Percentiles rank a stretch among this genome's conserved stretches.
phyloP scores from a whole-genome alignment of 2,113 vertebrate species.

The Pseudonaja textilis region DNA sequence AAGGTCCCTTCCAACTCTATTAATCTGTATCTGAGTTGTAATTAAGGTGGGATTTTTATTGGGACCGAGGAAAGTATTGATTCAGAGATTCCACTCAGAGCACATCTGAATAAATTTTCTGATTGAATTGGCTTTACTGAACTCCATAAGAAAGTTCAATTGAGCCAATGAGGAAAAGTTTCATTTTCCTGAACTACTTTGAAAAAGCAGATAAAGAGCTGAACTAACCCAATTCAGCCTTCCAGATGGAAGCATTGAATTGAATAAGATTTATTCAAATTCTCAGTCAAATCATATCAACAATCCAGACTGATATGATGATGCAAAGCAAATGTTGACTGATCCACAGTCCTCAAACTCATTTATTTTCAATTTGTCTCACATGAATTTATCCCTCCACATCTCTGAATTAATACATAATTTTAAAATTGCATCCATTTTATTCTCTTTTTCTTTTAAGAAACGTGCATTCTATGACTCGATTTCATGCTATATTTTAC shows the following conservation, averaged over 20 bases:
- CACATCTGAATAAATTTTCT: neutral
- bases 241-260: neutral
- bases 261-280: neutral
- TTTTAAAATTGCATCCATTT: neutral
- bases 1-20: no score
- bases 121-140: neutral
- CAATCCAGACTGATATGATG: neutral
- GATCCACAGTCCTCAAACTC: neutral
- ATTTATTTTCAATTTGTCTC: neutral
- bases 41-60: neutral
- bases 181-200: neutral
- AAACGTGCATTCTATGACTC: neutral
- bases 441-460: neutral
- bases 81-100: neutral
- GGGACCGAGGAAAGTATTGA: neutral
- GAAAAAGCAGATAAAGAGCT: neutral
- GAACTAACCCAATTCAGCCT: neutral
- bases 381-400: neutral
- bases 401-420: neutral
- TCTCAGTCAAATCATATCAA: neutral
- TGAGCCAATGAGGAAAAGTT: neutral
- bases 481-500: neutral
- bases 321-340: neutral
- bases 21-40: neutral
- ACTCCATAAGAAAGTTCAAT: neutral